phyloP scores from a whole-genome alignment of 2,888 invertebrate genomes.

The Chloromyia formosa region DNA sequence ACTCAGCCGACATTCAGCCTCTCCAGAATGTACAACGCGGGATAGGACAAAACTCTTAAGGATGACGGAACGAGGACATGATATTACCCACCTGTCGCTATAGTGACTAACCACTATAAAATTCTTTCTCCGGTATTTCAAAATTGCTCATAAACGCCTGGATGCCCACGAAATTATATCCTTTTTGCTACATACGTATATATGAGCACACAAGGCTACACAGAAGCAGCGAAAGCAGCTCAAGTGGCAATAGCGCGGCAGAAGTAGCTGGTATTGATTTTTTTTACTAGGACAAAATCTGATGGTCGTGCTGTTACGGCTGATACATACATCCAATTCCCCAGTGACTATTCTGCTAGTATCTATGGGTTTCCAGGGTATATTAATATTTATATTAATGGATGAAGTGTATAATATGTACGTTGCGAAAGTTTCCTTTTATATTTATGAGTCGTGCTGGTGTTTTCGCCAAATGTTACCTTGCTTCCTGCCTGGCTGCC shows the following conservation, averaged over 20 bases:
- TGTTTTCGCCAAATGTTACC: not conserved
- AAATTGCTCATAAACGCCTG: conserved; percentile 7
- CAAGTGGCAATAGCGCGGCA: too few relatives aligned
- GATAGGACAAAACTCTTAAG: too few relatives aligned
- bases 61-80: too few relatives aligned
- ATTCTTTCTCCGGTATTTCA: not conserved
- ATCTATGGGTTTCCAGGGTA: conserved; percentile 10
- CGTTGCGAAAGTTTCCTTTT: not conserved
- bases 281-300: not conserved
- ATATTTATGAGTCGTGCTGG: not conserved
- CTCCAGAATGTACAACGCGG: too few relatives aligned
- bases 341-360: not conserved
- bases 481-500: not conserved
- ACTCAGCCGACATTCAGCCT: too few relatives aligned
- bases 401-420: not conserved
- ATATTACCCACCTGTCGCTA: too few relatives aligned
- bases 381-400: not conserved
- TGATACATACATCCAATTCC: not conserved
- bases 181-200: not conserved
- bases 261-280: not conserved
- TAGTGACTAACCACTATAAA: too few relatives aligned
- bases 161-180: not conserved
- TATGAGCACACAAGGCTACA: too few relatives aligned
- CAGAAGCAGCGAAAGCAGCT: too few relatives aligned
- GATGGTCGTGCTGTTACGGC: not conserved